Base-by-base conservation (phyloP, 1,140 invertebrate species). In the Periplaneta americana region DNA sequence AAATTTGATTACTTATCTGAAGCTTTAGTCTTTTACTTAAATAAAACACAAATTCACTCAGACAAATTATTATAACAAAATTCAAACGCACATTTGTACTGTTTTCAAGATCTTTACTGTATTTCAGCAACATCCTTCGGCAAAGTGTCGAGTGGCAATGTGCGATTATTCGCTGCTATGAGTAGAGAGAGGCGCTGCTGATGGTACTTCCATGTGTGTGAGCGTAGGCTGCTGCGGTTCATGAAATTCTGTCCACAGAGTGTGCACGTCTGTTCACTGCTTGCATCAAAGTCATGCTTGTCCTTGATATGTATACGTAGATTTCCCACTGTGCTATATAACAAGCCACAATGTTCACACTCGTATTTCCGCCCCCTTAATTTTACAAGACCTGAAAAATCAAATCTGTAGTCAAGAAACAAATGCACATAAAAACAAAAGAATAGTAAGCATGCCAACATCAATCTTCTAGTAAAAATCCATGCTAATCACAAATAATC, bases 231-330 rank as follows among this genome's bases (percentile, higher is more conserved):
- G 22, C 90, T 91, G 33, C 88, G 89, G 83, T 92, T 91, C 22
- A 90, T 85, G 90, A 91, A 91, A 18, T 88, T 87, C 83, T 91
- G 91, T 82, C 90, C 89, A 83, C 91, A 92, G 75, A 91, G 88
- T 34, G 89, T 87, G 86, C 91, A 92, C 22, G 32, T 34, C 32
- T 39, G 34, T n/a, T 66, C 48, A 66, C 48, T 66, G 48, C 48
- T 66, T 28, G 48, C n/a, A 28, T 66, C 48, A 22, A 66, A n/a
- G 48, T n/a, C 48, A 66, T 66, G 48, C 11, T 66, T 66, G 48
- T 66, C 48, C 48, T 66, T 66, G 48, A 66, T 66, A n/a, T 66
- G 48, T 66, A 66, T 66, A n/a, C 48, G 48, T 28, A 66, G 48
- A n/a, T 66, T 66, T 28, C 48, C 48, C n/a, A 66, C 48, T 66